Conservation (phyloP, 35 echinoderm and acorn worm species). For the Ptychodera flava region DNA sequence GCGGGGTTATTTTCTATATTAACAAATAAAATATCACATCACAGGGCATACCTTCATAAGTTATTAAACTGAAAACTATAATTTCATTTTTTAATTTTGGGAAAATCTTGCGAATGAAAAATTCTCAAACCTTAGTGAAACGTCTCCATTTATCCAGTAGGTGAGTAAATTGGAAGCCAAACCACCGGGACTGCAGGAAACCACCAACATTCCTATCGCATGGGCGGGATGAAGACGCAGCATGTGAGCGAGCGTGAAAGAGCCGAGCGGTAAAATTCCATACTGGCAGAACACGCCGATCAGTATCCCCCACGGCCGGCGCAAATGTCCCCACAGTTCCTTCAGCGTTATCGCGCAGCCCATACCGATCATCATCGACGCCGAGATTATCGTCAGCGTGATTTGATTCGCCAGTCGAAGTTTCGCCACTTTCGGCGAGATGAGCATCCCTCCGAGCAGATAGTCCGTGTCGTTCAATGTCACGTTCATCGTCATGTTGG, state of each 20-base stretch:
- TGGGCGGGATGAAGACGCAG: conserved; percentile 36
- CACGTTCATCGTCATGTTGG: too few species aligned
- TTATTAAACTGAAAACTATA: too few species aligned
- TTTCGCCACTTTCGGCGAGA: too few species aligned
- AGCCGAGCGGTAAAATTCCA: conserved; percentile 55
- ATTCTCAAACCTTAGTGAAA: conserved; percentile 90
- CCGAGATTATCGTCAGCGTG: too few species aligned
- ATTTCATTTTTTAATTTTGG: too few species aligned
- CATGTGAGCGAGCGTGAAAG: conserved; percentile 52
- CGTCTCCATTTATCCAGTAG: conserved; percentile 72
- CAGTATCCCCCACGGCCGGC: conserved; percentile 48
- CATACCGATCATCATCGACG: conserved; percentile 79
- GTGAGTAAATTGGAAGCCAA: conserved; percentile 70
- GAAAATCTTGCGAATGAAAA: too few species aligned
- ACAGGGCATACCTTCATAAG: too few species aligned
- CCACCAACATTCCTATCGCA: conserved; percentile 68
- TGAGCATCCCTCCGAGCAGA: too few species aligned
- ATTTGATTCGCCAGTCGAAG: too few species aligned
- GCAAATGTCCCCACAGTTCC: conserved; percentile 51
- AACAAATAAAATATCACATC: too few species aligned
- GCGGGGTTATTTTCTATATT: too few species aligned
- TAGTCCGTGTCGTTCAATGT: too few species aligned
- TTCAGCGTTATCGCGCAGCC: conserved; percentile 50
- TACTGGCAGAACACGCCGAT: conserved; percentile 81
- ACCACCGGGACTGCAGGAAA: conserved; percentile 57